phyloP scores from a whole-genome alignment of 2,888 invertebrate species.

The Pharmacophagus antenor region DNA sequence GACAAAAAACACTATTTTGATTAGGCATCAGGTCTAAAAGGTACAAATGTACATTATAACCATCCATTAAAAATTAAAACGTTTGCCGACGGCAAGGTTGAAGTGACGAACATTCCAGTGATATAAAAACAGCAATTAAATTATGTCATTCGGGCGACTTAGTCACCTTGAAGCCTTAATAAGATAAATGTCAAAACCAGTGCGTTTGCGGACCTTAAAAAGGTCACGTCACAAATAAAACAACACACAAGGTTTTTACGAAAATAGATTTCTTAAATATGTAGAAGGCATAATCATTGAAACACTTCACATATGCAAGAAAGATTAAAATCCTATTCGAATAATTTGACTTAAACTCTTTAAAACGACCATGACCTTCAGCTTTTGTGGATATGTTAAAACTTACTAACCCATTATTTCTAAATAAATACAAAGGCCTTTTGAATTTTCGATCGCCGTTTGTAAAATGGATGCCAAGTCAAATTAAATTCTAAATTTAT shows the following conservation, averaged over 20 bases:
- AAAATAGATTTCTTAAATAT: conserved; percentile 13
- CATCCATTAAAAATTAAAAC: conserved; percentile 11
- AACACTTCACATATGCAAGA: neutral
- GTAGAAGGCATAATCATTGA: conserved; percentile 18
- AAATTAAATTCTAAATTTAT: neutral
- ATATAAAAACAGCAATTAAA: conserved; percentile 27
- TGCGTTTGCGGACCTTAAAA: conserved; percentile 33
- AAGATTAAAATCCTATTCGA: neutral
- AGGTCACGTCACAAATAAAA: conserved; percentile 18
- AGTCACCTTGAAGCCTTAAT: conserved; percentile 36
- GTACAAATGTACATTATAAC: neutral
- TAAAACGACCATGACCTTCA: neutral
- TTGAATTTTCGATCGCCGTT: neutral
- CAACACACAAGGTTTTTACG: conserved; percentile 26
- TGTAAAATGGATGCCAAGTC: no score
- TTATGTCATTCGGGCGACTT: conserved; percentile 30
- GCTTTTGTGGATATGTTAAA: neutral
- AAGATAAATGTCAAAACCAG: conserved; percentile 34
- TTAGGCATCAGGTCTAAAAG: neutral
- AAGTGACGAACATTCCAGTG: conserved; percentile 17
- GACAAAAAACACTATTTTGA: neutral
- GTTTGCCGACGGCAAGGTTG: conserved; percentile 19
- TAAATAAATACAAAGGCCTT: neutral
- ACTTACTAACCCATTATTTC: neutral
- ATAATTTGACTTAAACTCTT: neutral